These are phyloP conservation scores for Yponomeuta malinellus DNA, from an alignment of 2,888 invertebrate genomes.

Conservation along the genomic window DNA sequence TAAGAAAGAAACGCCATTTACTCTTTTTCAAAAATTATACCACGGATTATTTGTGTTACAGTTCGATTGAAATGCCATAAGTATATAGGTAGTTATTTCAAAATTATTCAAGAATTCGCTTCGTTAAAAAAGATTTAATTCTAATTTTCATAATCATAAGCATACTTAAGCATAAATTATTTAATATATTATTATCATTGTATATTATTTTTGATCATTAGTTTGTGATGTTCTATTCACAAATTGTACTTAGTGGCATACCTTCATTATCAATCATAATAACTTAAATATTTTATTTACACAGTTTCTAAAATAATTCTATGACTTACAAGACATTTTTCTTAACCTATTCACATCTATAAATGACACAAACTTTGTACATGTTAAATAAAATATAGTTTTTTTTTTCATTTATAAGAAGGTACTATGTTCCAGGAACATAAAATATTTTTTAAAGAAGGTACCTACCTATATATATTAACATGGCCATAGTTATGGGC, in stretches of 20 bases:
- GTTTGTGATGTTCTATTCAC: neutral
- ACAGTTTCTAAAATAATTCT: neutral
- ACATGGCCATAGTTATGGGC: neutral
- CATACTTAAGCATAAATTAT: neutral
- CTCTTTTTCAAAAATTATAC: no score
- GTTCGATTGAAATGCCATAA: no score
- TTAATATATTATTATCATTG: neutral
- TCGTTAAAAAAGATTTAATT: neutral
- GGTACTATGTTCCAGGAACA: neutral
- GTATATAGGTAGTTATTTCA: no score
- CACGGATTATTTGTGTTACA: no score
- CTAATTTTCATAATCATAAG: neutral
- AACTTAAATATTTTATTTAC: constrained; percentile 1
- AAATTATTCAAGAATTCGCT: no score
- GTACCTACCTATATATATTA: no score
- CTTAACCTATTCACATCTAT: constrained; percentile 2
- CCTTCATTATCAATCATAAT: neutral
- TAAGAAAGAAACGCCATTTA: no score
- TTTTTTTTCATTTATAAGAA: neutral
- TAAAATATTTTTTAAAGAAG: neutral
- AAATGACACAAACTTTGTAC: constrained; percentile 11
- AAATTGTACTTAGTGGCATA: neutral
- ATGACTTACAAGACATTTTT: neutral
- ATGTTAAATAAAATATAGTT: neutral
- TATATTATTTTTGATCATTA: neutral